Evolutionary conservation across 1,140 invertebrate species (phyloP).

Genomic region (Solenopsis fugax): DNA sequence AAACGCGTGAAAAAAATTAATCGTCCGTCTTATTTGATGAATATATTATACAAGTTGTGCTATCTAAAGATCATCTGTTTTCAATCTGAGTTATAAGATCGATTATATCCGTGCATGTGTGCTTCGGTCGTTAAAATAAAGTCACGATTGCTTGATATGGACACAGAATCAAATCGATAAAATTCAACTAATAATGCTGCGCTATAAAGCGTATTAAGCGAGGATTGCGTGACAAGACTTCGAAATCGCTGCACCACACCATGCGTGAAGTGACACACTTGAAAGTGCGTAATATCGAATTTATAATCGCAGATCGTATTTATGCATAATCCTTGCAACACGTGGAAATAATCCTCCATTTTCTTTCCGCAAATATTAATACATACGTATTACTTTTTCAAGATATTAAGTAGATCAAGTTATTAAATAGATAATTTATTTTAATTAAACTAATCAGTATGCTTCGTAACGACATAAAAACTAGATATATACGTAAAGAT

Average conservation of each 20-base stretch:
- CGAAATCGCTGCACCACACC: neutral
- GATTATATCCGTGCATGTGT: neutral
- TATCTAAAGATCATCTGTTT: neutral
- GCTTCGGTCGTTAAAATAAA: neutral
- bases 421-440: neutral
- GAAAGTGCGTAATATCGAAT: constrained; percentile 30
- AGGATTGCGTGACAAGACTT: constrained; percentile 28
- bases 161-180: constrained; percentile 3
- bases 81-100: neutral
- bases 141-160: neutral
- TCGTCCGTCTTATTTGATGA: neutral
- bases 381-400: no score
- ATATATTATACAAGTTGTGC: no score
- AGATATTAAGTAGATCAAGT: neutral
- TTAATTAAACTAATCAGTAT: neutral
- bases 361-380: no score
- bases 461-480: neutral
- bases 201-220: constrained; percentile 7
- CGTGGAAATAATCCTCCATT: neutral
- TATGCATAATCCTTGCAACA: neutral
- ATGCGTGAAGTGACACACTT: constrained; percentile 22
- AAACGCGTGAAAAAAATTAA: neutral
- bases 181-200: neutral
- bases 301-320: constrained; percentile 32
- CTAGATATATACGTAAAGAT: neutral